Evolutionary conservation across 2,797 vertebrate genomes (phyloP), one percentile per base, ranked within the genome.

Genomic region (Sebastolobus altivelis): DNA sequence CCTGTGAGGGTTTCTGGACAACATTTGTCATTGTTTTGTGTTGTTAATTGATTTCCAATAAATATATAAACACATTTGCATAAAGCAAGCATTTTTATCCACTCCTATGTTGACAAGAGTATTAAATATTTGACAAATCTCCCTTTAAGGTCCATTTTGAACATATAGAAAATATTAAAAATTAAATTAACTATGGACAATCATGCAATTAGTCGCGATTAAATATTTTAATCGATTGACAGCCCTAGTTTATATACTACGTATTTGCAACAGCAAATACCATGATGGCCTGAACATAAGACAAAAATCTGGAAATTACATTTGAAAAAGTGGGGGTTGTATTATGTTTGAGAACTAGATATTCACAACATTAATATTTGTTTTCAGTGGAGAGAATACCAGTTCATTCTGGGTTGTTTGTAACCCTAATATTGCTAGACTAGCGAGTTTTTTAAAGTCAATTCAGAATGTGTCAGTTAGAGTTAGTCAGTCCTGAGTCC

Each of bases 401-500:
- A 55, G 35, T 33, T 46, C n/a, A 77, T 71, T 76, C 25, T 59
- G 38, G 37, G 8, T 66, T 43, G n/a, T 61, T 65, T 58, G 43
- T 5, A 55, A 14, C 49, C 3, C n/a, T 22, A 31, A 25, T 4
- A 65, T 11, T 65, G 68, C 18, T 8, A 6, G 43, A 20, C 16
- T 12, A 56, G 12, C 1, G 3, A 20, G 18, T 56, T 43, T 46
- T 31, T 46, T 35, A n/a, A 46, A 22, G 20, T 37, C 4, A 40
- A 29, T 79, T 49, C 38, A 62, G 16, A n/a, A 4, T 18, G 16
- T 59, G 10, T 60, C 27, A 16, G 20, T 72, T 38, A 27, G 3
- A 67, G 13, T 37, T 9, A 37, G 13, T 13, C 56, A 22, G 38
- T 0, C 9, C 18, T 65, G 8, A 56, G 58, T 0, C 7, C 8